phyloP scores from a whole-genome alignment of 2,797 vertebrate genomes.

The Xyrichtys novacula region DNA sequence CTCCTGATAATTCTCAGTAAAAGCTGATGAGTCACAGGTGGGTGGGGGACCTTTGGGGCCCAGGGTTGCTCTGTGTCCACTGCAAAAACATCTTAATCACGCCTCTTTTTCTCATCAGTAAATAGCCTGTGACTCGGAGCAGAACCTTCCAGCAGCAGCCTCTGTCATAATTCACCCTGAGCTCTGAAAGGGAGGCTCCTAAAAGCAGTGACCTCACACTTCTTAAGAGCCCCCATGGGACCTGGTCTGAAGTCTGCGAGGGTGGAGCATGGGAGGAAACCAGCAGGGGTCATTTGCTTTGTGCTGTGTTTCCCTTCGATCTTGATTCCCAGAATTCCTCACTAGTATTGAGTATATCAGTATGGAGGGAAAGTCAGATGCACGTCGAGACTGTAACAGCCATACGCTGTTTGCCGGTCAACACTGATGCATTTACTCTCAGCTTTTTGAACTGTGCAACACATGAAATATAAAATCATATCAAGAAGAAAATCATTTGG shows the following conservation, averaged over 20 bases:
- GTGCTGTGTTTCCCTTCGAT: constrained; percentile 10
- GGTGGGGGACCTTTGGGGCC: constrained; percentile 46
- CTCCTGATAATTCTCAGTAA: constrained; percentile 37
- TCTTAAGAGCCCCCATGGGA: constrained; percentile 30
- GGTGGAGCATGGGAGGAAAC: constrained; percentile 54
- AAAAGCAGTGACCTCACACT: constrained; percentile 24
- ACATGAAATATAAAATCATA: not conserved
- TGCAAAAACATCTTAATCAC: constrained; percentile 23
- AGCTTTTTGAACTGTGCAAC: constrained; percentile 7
- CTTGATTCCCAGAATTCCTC: constrained; percentile 60
- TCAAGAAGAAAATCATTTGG: not conserved
- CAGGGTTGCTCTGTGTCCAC: constrained; percentile 26
- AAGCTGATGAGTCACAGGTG: constrained; percentile 52
- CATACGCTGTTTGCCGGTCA: constrained; percentile 38
- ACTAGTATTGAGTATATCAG: constrained; percentile 7
- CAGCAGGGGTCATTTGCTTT: constrained; percentile 46
- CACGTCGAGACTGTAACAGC: constrained; percentile 45
- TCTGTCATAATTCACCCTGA: constrained; percentile 26
- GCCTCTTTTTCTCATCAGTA: constrained; percentile 25
- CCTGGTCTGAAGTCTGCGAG: constrained; percentile 17
- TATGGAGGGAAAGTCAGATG: constrained; percentile 14
- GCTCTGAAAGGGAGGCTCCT: constrained; percentile 23
- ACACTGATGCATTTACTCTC: not conserved
- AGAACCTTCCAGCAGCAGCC: constrained; percentile 23
- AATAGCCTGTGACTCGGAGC: constrained; percentile 45